Conservation (phyloP, 2,113 vertebrate genomes). For the Perca fluviatilis region DNA sequence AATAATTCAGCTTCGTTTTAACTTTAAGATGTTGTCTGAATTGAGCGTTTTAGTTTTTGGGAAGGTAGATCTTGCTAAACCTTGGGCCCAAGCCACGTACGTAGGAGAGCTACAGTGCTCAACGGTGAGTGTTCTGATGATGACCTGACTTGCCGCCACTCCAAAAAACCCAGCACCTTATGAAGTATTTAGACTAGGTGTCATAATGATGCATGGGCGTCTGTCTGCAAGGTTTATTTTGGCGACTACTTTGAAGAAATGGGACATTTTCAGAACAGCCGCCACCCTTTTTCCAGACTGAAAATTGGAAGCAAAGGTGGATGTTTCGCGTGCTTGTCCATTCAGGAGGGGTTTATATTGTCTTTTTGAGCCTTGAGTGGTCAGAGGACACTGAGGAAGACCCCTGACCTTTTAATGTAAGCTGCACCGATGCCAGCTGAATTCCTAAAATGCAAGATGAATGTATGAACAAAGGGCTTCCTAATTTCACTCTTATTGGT, state of each 20-base stretch:
- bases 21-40: neutral
- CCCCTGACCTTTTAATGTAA: neutral
- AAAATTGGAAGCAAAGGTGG: neutral
- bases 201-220: conserved; percentile 13
- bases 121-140: neutral
- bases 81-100: too few species aligned
- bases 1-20: neutral
- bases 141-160: neutral
- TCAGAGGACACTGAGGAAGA: neutral
- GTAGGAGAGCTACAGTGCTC: neutral
- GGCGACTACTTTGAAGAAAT: conserved; percentile 14
- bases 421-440: neutral
- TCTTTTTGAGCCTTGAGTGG: neutral
- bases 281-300: conserved; percentile 9
- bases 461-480: conserved; percentile 15
- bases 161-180: neutral
- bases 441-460: neutral
- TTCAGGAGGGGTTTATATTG: neutral
- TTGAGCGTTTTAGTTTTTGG: neutral
- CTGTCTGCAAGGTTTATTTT: conserved; percentile 14
- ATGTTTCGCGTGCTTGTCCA: neutral
- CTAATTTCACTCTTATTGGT: conserved; percentile 2
- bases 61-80: neutral
- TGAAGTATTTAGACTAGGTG: conserved; percentile 29
- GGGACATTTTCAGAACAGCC: conserved; percentile 1